Evolutionary conservation across 2,113 vertebrate genomes (phyloP), one percentile per base, ranked within the genome.

Genomic region (Hipposideros armiger): DNA sequence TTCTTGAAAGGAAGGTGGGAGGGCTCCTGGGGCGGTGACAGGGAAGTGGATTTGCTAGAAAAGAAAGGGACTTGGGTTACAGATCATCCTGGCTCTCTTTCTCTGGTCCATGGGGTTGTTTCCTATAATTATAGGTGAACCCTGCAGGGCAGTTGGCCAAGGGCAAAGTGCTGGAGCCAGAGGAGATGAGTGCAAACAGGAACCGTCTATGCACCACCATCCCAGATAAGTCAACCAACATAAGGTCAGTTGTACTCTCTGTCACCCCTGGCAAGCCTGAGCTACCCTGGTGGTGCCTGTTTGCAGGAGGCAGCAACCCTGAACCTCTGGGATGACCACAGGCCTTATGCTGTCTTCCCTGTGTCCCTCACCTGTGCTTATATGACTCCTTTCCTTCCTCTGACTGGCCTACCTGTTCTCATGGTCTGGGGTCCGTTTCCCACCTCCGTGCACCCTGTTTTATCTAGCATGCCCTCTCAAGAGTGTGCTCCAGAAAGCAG

Each of bases 81-180:
- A 82, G 30, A 16, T 42, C 58, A 22, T 85, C 73, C n/a, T 42
- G 72, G 13, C 42, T 54, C 42, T 73, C 47, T 36, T 73, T 78
- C 56, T 54, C 20, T 83, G 56, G 56, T 84, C 40, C 19, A 11
- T 26, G 16, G 82, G 11, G 11, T 28, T 84, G 11, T 28, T 82
- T 19, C 16, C 1, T 7, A 22, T 72, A 77, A 87, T 83, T 40
- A 56, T 36, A 96, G 90, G 94, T 99, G 77, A 99, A 98, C 83
- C 95, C 98, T 0, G 98, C 99, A 26, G 92, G 98, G 1, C 98
- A 99, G 77, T 98, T 99, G 95, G 99, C 99, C 84, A 99, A 98
- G 86, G 64, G 99, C 67, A 99, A 99, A 97, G 97, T 97, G 30
- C 96, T 99, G 66, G 99, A 99, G 97, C 97, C 99, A 80, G 98